Evolutionary conservation across 2,888 invertebrate genomes (phyloP), one percentile per base, ranked within the genome.

Genomic region (Phorcus lineatus): DNA sequence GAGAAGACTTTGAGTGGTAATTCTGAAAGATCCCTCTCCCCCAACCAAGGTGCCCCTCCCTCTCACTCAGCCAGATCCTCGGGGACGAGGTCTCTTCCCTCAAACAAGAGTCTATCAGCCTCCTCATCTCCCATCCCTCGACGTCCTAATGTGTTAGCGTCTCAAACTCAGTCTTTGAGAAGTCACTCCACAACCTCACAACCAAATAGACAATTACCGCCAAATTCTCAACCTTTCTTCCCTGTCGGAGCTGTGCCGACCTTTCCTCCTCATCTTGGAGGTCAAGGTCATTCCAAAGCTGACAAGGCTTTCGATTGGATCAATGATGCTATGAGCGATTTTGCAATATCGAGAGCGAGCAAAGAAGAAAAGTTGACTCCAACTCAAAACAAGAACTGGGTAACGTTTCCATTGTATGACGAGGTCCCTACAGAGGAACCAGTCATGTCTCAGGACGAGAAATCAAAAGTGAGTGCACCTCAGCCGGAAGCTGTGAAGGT

Each of bases 301-400:
- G 92, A 92, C 53, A 91, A 92, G 84, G 93, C 93, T 24, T 94
- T 94, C 88, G 93, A 93, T 81, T 94, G 94, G 94, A 81, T 94
- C 7, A 92, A 92, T 84, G 92, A 92, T 83, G 93, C 93, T 2
- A 82, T 93, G 54, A 89, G 85, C 83, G 84, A 83, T 55, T 86
- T 89, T 80, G 81, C 88, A 53, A 31, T 88, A 52, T 83, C 78
- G 57, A 81, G 88, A 83, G 77, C 88, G 82, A 77, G 81, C 79
- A 70, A 79, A 17, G 28, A n/a, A 16, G 31, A 74, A 47, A 53
- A 78, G 24, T 77, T 82, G 79, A 75, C 19, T 31, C 74, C 55
- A 36, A 47, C 74, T 22, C 24, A 74, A 66, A 80, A 78, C 70
- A 77, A 66, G 55, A n/a, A 22, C 24, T 52, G 75, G 22, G 24